phyloP scores from a whole-genome alignment of 1,140 invertebrate species.

The Coelopa frigida region DNA sequence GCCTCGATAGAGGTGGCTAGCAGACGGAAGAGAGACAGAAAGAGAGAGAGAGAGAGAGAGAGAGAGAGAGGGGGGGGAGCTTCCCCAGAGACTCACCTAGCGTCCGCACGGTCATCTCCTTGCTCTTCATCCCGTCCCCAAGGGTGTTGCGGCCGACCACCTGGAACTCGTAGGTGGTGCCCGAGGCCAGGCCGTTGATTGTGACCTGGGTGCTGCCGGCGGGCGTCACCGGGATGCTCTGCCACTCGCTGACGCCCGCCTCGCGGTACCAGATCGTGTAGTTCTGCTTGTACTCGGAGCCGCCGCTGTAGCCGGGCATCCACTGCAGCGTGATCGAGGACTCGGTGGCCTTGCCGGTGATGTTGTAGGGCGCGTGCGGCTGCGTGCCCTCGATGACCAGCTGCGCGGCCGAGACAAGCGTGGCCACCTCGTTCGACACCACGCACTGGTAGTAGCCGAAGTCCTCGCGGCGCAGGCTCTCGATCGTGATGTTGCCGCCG shows the following conservation, averaged over 20 bases:
- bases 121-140: slow-evolving; percentile 92
- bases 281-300: slow-evolving; percentile 87
- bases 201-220: slow-evolving; percentile 83
- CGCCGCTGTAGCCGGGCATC: slow-evolving; percentile 91
- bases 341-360: slow-evolving; percentile 77
- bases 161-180: slow-evolving; percentile 92
- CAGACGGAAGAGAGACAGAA: slow-evolving; percentile 9
- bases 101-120: slow-evolving; percentile 81
- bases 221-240: slow-evolving; percentile 86
- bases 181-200: slow-evolving; percentile 81
- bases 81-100: slow-evolving; percentile 71
- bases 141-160: slow-evolving; percentile 89
- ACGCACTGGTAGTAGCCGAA: slow-evolving; percentile 94
- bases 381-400: slow-evolving; percentile 92
- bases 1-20: too few species aligned
- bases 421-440: slow-evolving; percentile 89
- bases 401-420: slow-evolving; percentile 80
- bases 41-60: slow-evolving; percentile 14
- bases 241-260: slow-evolving; percentile 77
- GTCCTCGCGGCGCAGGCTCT: slow-evolving; percentile 76
- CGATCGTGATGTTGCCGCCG: slow-evolving; percentile 88
- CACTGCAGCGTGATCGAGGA: slow-evolving; percentile 85
- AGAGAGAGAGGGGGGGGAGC: slow-evolving; percentile 11
- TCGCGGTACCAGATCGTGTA: slow-evolving; percentile 89
- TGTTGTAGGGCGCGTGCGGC: slow-evolving; percentile 92